Evolutionary conservation across 2,113 vertebrate genomes (phyloP), one percentile per base, ranked within the genome.

Genomic region (cattle (Bos taurus)): DNA sequence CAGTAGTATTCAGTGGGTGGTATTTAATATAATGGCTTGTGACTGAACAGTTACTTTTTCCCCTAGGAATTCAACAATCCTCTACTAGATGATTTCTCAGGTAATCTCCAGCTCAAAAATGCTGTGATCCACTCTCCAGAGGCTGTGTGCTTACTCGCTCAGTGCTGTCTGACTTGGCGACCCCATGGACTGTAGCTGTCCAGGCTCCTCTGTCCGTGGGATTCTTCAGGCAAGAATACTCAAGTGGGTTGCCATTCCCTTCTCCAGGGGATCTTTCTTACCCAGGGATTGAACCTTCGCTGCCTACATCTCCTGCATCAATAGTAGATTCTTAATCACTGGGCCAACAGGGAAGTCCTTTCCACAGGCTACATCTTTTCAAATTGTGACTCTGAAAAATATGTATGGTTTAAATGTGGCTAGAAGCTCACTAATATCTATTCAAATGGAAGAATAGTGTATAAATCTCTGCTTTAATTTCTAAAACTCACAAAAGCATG

Each of bases 391-490:
- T 91, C 43, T 78, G 48, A 81, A 97, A 96, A 97, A 67, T 88
- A 82, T 16, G 3, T 52, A 59, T 10, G 7, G 28, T 92, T 11
- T 62, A 57, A 95, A 97, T 95, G 52, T 88, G 93, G 36, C 84
- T 36, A 90, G 95, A 85, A 71, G 48, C 30, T 59, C 91, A 52
- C 43, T 93, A 94, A 67, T 1, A 7, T 97, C 94, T 96, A 96
- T 90, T 97, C 91, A 64, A 91, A 30, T 1, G 36, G 43, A 92
- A 96, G 64, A 57, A 59, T 78, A 15, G 71, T 93, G 43, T 83
- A 95, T 94, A 97, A 96, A 48, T 97, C 43, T 30, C 64, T 91
- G 36, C 26, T 93, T 52, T 77, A 16, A 48, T 91, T 98, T 98
- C 28, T 98, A 60, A 90, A 94, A 92, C 84, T 97, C 33, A 23